Conservation (phyloP, 1,140 invertebrate species). For the Hylyphantes graminicola region DNA sequence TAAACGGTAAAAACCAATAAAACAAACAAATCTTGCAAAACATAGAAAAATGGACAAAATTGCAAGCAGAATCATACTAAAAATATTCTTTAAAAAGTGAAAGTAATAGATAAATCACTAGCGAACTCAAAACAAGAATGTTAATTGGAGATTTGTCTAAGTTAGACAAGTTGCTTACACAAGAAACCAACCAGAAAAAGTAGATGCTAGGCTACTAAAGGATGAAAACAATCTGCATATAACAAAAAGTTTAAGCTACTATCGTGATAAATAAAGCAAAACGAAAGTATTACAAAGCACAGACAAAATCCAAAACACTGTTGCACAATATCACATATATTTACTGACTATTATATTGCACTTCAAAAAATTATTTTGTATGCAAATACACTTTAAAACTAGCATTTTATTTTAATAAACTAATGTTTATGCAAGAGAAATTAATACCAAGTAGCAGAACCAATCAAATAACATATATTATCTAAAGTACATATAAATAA, state of each 20-base stretch:
- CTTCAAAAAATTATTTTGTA: conserved; percentile 1
- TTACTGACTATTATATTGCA: background rate
- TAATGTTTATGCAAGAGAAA: conserved; percentile 5
- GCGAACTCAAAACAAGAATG: conserved; percentile 22
- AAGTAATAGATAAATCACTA: conserved; percentile 6
- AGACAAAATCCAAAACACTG: background rate
- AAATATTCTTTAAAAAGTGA: conserved; percentile 3
- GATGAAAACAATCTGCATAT: background rate
- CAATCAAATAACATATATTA: conserved; percentile 17
- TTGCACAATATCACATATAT: no score
- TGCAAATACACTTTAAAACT: background rate
- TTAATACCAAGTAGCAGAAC: background rate
- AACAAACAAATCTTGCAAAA: conserved; percentile 34
- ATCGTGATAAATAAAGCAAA: background rate
- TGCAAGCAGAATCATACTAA: background rate
- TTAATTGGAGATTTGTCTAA: background rate
- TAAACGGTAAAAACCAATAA: conserved; percentile 60
- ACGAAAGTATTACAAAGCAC: conserved; percentile 3
- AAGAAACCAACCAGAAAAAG: background rate
- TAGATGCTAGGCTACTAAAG: background rate
- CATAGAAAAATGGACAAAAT: conserved; percentile 28
- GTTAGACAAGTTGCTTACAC: background rate
- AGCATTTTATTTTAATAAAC: background rate
- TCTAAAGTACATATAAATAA: background rate
- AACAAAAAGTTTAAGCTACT: background rate